Evolutionary conservation across 2,797 vertebrate species (phyloP).

Genomic region (Huso huso): DNA sequence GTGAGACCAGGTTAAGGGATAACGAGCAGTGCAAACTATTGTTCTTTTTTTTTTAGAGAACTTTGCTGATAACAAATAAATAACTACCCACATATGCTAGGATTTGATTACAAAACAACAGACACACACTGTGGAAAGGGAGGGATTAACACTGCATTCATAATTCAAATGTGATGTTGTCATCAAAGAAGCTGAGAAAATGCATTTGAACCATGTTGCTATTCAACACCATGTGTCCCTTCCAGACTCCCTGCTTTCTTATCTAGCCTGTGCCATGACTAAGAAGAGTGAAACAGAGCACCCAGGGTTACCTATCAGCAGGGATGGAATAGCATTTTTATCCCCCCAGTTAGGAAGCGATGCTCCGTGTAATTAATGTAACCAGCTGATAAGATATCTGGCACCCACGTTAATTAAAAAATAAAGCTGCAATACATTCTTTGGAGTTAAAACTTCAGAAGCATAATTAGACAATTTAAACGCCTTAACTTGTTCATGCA

Average conservation of each 20-base stretch:
- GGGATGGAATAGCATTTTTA: not conserved
- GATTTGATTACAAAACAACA: no score
- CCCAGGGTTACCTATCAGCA: not conserved
- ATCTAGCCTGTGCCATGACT: not conserved
- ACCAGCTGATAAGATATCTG: slow-evolving; percentile 4
- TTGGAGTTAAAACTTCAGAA: slow-evolving; percentile 9
- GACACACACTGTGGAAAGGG: no score
- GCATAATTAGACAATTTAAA: slow-evolving; percentile 2
- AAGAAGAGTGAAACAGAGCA: no score
- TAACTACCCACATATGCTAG: no score
- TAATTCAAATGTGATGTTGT: no score
- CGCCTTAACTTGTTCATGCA: no score
- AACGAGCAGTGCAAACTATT: no score
- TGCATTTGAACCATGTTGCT: not conserved
- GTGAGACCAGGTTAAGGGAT: no score
- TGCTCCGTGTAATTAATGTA: slow-evolving; percentile 1
- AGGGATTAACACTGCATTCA: no score
- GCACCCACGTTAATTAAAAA: slow-evolving; percentile 8
- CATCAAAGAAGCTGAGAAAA: no score
- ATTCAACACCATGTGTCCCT: not conserved
- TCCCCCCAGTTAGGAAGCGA: not conserved
- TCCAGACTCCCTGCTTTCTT: not conserved
- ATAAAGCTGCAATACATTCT: slow-evolving; percentile 5
- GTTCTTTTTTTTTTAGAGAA: no score
- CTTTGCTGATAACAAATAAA: no score